Conservation (phyloP, 2,888 invertebrate species). For the Acanthosepion esculentum region DNA sequence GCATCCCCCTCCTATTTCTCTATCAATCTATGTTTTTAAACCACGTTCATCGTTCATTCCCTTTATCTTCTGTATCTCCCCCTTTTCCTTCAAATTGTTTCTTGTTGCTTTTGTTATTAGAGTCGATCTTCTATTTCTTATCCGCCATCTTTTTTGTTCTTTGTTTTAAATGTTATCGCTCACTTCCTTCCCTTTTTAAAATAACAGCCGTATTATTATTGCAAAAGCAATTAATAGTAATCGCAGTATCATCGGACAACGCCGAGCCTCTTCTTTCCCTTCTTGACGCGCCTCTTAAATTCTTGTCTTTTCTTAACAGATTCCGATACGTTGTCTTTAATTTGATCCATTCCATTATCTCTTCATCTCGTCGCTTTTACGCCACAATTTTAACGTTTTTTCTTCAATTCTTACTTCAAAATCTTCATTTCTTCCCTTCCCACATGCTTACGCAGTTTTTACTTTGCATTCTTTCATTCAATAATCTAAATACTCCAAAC, state of each 20-base stretch:
- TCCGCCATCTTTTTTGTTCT: neutral
- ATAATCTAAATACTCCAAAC: neutral
- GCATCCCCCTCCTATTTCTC: no score
- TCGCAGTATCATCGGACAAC: neutral
- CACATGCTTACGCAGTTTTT: no score
- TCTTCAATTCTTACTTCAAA: neutral
- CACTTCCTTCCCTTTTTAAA: neutral
- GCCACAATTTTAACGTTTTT: neutral
- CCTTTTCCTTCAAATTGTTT: neutral
- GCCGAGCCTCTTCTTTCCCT: neutral
- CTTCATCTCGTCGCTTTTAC: neutral
- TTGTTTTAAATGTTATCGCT: neutral
- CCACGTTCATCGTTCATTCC: no score
- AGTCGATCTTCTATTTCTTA: neutral
- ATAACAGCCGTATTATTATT: neutral
- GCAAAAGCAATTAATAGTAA: neutral
- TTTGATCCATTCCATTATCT: slow-evolving; percentile 33
- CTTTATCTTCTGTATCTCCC: no score
- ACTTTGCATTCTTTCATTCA: neutral
- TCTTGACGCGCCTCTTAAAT: neutral
- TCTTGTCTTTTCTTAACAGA: neutral
- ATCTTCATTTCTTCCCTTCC: no score
- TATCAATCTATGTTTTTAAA: no score
- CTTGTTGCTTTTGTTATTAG: neutral
- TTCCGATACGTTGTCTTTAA: slow-evolving; percentile 14